Percentiles rank a stretch among this genome's conserved stretches.
These are phyloP conservation scores for Piezodorus guildinii DNA, from an alignment of 1,140 invertebrate species.

Conservation along the genomic window DNA sequence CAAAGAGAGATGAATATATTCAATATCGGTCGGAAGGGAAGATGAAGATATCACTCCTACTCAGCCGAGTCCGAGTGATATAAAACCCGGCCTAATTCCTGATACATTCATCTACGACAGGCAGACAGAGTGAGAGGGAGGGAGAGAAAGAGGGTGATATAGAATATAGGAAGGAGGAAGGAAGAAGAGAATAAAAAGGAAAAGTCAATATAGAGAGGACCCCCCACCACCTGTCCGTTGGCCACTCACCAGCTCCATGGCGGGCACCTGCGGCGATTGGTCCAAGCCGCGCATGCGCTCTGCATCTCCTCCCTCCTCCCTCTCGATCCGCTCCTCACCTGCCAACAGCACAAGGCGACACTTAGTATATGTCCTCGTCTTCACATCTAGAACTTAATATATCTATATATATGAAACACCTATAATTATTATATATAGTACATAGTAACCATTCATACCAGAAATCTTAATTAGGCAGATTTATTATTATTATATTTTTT, in stretches of 20 bases:
- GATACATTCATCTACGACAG: constrained; percentile 4
- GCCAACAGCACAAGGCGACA: not conserved
- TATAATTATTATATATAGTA: too few relatives aligned
- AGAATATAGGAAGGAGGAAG: constrained; percentile 32
- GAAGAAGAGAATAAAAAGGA: constrained; percentile 34
- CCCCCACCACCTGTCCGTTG: not conserved
- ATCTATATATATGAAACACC: too few relatives aligned
- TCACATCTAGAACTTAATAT: too few relatives aligned
- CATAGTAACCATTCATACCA: too few relatives aligned
- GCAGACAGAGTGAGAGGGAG: constrained; percentile 4
- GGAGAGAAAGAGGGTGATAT: constrained; percentile 26
- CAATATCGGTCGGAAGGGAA: not conserved
- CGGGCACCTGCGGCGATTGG: not conserved
- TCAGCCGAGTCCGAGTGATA: not conserved
- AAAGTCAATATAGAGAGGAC: constrained; percentile 5
- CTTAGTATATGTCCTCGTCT: too few relatives aligned
- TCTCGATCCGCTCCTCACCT: not conserved
- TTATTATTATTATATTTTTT: too few relatives aligned
- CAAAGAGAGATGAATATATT: constrained; percentile 11
- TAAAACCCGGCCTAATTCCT: not conserved
- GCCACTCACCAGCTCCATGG: constrained; percentile 5
- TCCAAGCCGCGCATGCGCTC: not conserved
- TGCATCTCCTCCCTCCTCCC: not conserved
- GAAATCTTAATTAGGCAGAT: too few relatives aligned
- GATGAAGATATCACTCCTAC: constrained; percentile 10